These are phyloP conservation scores for Yponomeuta evonymella DNA, from an alignment of 2,888 invertebrate genomes.

Conservation along the genomic window DNA sequence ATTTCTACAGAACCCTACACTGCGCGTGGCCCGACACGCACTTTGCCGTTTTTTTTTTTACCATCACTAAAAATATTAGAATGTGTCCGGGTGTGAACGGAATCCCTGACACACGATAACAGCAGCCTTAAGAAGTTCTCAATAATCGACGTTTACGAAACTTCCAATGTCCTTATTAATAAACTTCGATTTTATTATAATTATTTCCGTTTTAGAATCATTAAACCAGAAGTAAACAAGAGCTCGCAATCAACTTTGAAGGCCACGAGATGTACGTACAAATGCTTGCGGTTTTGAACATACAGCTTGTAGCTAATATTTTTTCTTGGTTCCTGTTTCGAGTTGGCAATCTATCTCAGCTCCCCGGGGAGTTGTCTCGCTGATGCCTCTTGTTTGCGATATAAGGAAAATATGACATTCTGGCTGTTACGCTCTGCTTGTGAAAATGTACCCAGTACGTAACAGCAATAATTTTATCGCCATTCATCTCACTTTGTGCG, in stretches of 20 bases:
- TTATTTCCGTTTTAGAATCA: no score
- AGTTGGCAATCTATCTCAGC: conserved; percentile 48
- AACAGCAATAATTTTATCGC: conserved; percentile 19
- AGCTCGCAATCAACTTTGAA: neutral
- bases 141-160: neutral
- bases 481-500: conserved; percentile 28
- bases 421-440: conserved; percentile 9
- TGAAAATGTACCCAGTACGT: conserved; percentile 3
- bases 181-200: no score
- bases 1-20: no score
- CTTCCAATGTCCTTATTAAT: no score
- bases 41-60: no score
- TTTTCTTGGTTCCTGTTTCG: conserved; percentile 27
- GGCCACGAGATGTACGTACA: conserved; percentile 23
- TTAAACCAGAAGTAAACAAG: no score
- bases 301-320: conserved; percentile 27
- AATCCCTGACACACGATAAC: no score
- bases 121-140: neutral
- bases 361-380: conserved; percentile 44
- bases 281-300: conserved; percentile 38
- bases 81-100: no score
- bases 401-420: conserved; percentile 41
- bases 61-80: no score
- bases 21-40: no score
- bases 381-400: conserved; percentile 33